Base-by-base conservation (phyloP, 1,140 invertebrate species). In the Brachionus calyciflorus region DNA sequence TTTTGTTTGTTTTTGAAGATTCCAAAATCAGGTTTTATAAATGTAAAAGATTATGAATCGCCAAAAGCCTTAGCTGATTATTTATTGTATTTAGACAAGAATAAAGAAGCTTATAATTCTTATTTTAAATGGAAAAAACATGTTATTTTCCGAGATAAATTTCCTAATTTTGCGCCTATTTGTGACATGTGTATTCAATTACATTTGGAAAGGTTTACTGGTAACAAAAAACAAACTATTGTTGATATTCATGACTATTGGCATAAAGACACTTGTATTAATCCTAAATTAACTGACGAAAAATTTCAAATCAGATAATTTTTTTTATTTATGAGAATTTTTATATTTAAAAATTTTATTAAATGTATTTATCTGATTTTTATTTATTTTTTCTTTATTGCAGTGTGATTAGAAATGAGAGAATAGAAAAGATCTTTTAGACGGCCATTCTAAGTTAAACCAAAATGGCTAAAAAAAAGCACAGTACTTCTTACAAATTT, bases 41-140 rank as follows among this genome's bases (percentile, higher is more conserved):
- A 77, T 77, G 77, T 73, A 4, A 49, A 48, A 0, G 73, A 79
- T 57, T 80, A 69, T 57, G 1, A 12, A 10, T 55, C 63, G 2
- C 65, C 76, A n/a, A 77, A 75, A 53, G 69, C 78, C 3, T 60
- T 80, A 26, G 79, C 79, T 1, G 69, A 78, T 10, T 68, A 78
- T 60, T 33, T 79, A 0, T n/a, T 75, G 19, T 77, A 78, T 53
- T 63, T 80, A 5, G 78, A 46, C 14, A 48, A 53, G 9, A 60
- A 73, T 33, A n/a, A 17, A 30, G n/a, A 17, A 19, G 51, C 65
- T 12, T 73, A 60, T 33, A 49, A 57, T 57, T 30, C 40, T 24
- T 75, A 73, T 48, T 75, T 75, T 26, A 37, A 57, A 48, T 75
- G 53, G 60, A 78, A 37, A 26, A 17, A 68, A 37, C 17, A 44